A percentile compares a stretch with the other conserved stretches of the same genome.
Evolutionary conservation across 2,888 invertebrate species (phyloP).

Genomic region (Caradrina clavipalpis): DNA sequence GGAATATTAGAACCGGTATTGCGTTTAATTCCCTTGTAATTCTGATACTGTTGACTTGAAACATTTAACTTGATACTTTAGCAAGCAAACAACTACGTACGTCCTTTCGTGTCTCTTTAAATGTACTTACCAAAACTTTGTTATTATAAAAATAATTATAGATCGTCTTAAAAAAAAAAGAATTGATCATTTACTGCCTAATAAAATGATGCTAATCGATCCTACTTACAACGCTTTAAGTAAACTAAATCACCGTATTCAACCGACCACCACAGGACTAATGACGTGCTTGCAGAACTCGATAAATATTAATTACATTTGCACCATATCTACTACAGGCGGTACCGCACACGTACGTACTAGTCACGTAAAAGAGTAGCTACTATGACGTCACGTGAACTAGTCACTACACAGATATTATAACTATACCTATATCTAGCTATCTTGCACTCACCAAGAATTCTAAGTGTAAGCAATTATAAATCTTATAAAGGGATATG

Average conservation of each 20-base stretch:
- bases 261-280: slow-evolving; percentile 16
- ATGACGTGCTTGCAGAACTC: slow-evolving; percentile 25
- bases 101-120: not conserved
- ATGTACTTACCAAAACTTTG: not conserved
- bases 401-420: slow-evolving; percentile 6
- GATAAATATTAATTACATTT: slow-evolving; percentile 38
- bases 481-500: too few species aligned
- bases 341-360: slow-evolving; percentile 1
- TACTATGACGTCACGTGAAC: slow-evolving; percentile 22
- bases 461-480: too few species aligned
- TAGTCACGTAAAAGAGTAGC: too few species aligned
- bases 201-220: not conserved
- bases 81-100: not conserved
- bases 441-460: too few species aligned
- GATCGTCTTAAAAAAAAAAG: not conserved
- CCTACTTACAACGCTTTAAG: not conserved
- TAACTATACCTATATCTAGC: too few species aligned
- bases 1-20: too few species aligned
- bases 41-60: not conserved
- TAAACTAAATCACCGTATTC: not conserved
- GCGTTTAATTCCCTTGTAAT: not conserved
- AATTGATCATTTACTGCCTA: not conserved
- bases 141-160: too few species aligned
- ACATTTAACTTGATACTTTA: not conserved
- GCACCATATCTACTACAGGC: slow-evolving; percentile 5